Evolutionary conservation across 2,888 invertebrate species (phyloP).

Genomic region (Archaeoteleia sp.): DNA sequence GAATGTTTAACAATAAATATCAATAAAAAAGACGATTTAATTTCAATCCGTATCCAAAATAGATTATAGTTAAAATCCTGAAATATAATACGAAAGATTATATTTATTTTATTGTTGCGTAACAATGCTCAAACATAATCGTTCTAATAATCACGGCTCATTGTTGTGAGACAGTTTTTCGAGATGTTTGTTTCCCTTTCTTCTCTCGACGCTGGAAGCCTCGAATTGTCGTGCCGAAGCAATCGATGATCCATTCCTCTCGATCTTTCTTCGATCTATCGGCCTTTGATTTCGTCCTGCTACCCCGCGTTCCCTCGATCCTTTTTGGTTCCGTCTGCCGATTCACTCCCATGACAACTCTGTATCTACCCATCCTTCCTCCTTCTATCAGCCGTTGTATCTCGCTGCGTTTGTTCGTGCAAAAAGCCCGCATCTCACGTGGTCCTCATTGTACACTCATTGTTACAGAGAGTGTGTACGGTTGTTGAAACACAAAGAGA

Average conservation of each 20-base stretch:
- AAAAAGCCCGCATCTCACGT: conserved; percentile 26
- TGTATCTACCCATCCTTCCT: conserved; percentile 43
- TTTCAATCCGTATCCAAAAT: too few species aligned
- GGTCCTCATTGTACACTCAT: conserved; percentile 21
- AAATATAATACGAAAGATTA: too few species aligned
- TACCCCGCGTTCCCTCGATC: conserved; percentile 16
- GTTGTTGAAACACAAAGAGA: conserved; percentile 16
- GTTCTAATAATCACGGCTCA: too few species aligned
- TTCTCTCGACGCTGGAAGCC: conserved; percentile 12
- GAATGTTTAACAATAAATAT: too few species aligned
- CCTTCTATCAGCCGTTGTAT: conserved; percentile 47
- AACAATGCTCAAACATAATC: too few species aligned
- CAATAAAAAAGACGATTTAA: too few species aligned
- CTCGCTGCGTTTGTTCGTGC: conserved; percentile 33
- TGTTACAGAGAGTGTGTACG: conserved; percentile 22
- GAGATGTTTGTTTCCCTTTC: conserved; percentile 5
- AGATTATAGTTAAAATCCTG: too few species aligned
- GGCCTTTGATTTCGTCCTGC: conserved; percentile 37
- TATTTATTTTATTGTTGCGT: too few species aligned
- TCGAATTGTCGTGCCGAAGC: conserved; percentile 13
- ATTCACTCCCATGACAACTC: conserved; percentile 51
- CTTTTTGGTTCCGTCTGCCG: conserved; percentile 33
- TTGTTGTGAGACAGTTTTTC: conserved; percentile 3
- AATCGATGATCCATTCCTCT: conserved; percentile 26
- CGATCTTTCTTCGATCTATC: conserved; percentile 40